A percentile compares a stretch with the other conserved stretches of the same genome.
Evolutionary conservation across 2,888 invertebrate species (phyloP).

Genomic region (Drosophila falleni): DNA sequence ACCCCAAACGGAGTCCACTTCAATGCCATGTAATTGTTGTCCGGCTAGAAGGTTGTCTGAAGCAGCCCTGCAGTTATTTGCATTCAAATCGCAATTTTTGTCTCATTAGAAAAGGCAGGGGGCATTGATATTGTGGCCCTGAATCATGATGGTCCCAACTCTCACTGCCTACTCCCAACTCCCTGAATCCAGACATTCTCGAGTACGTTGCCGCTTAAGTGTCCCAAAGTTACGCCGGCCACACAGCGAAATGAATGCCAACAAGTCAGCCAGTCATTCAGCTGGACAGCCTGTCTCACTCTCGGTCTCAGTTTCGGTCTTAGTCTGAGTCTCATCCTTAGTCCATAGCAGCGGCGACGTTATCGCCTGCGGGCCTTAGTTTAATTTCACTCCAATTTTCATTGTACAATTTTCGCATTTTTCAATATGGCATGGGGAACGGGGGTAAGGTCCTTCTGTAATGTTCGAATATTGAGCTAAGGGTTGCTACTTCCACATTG

Average conservation of each 20-base stretch:
- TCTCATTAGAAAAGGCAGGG: constrained; percentile 69
- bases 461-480: constrained; percentile 34
- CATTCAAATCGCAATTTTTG: constrained; percentile 82
- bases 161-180: constrained; percentile 12
- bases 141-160: constrained; percentile 36
- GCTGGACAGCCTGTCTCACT: constrained; percentile 37
- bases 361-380: constrained; percentile 74
- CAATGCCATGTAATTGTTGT: constrained; percentile 74
- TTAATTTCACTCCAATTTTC: constrained; percentile 79
- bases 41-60: constrained; percentile 49
- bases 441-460: constrained; percentile 4
- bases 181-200: constrained; percentile 43
- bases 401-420: constrained; percentile 79
- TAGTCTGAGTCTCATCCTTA: constrained; percentile 21
- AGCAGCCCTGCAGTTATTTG: constrained; percentile 80
- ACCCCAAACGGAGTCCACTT: constrained; percentile 29
- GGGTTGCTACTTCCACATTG: constrained; percentile 49
- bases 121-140: constrained; percentile 38
- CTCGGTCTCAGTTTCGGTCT: constrained; percentile 6
- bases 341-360: constrained; percentile 39
- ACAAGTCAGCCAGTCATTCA: constrained; percentile 64
- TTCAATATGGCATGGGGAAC: constrained; percentile 53
- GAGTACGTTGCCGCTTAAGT: constrained; percentile 68
- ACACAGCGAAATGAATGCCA: constrained; percentile 72
- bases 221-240: constrained; percentile 75